These are phyloP conservation scores for Diarsia dahlii DNA, from an alignment of 2,888 invertebrate species.

Conservation along the genomic window DNA sequence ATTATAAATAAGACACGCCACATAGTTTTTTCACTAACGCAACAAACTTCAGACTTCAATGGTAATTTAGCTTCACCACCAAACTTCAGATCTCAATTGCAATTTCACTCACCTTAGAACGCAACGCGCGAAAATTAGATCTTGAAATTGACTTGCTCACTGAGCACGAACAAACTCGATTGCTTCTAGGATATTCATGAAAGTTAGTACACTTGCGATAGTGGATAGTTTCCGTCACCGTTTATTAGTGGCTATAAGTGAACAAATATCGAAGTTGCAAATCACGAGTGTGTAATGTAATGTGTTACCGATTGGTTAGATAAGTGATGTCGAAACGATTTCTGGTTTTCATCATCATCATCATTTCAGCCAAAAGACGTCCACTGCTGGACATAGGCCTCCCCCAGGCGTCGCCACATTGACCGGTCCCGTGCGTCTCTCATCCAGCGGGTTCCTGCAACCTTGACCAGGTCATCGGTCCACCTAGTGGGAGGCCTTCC, in stretches of 20 bases:
- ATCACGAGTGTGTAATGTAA: constrained; percentile 12
- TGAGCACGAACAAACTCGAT: constrained; percentile 51
- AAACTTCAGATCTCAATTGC: constrained; percentile 20
- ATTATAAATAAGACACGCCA: background rate
- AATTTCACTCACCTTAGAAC: constrained; percentile 33
- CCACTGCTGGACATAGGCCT: too few species aligned
- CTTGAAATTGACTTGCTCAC: constrained; percentile 2
- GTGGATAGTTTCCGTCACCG: constrained; percentile 42
- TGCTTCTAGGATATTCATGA: constrained; percentile 45
- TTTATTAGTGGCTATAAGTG: constrained; percentile 44
- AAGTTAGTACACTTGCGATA: constrained; percentile 42
- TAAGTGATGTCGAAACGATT: background rate
- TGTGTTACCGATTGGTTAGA: background rate
- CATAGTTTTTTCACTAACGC: background rate
- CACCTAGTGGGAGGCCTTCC: too few species aligned
- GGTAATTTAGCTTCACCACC: background rate
- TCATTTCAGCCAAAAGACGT: too few species aligned
- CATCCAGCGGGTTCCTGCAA: too few species aligned
- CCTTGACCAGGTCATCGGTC: too few species aligned
- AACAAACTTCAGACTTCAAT: constrained; percentile 7
- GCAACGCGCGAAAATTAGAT: constrained; percentile 19
- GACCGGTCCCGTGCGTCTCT: too few species aligned
- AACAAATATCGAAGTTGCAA: constrained; percentile 54
- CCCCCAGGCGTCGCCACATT: too few species aligned
- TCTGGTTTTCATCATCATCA: too few species aligned